phyloP scores from a whole-genome alignment of 2,888 invertebrate species.

The Helleia helle region DNA sequence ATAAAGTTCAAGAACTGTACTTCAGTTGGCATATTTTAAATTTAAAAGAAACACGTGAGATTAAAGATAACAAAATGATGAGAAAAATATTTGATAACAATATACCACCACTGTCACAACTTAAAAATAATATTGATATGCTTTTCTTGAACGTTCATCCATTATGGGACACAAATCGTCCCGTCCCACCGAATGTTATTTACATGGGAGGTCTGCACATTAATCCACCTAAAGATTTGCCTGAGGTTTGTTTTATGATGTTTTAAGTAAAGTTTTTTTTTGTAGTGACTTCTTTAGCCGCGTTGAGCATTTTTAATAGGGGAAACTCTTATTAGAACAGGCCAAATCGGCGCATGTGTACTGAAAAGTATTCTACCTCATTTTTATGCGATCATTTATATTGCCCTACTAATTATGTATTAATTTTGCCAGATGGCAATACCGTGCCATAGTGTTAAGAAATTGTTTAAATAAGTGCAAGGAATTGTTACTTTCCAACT shows the following conservation, averaged over 20 bases:
- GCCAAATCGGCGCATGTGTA: too few relatives aligned
- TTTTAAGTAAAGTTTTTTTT: not conserved
- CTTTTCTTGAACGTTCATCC: constrained; percentile 31
- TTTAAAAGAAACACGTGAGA: constrained; percentile 1
- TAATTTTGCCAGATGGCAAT: too few relatives aligned
- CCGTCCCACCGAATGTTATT: constrained; percentile 30
- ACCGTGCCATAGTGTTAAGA: too few relatives aligned
- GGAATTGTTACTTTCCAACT: too few relatives aligned
- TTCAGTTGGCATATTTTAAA: constrained; percentile 14
- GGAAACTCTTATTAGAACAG: too few relatives aligned
- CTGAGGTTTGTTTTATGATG: constrained; percentile 14
- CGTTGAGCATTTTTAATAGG: too few relatives aligned
- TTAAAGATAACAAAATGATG: constrained; percentile 20
- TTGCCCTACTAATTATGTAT: too few relatives aligned
- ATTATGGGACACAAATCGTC: constrained; percentile 31
- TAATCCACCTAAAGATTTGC: constrained; percentile 24
- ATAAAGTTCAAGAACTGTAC: constrained; percentile 27
- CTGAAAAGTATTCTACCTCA: too few relatives aligned
- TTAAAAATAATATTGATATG: constrained; percentile 32
- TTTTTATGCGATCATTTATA: too few relatives aligned
- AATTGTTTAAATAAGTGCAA: too few relatives aligned
- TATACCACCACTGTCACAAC: constrained; percentile 22
- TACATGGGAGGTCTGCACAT: constrained; percentile 33
- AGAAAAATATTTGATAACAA: constrained; percentile 22
- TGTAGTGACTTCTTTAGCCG: too few relatives aligned